Conservation (phyloP, 2,113 vertebrate genomes). For the Microtus richardsoni region DNA sequence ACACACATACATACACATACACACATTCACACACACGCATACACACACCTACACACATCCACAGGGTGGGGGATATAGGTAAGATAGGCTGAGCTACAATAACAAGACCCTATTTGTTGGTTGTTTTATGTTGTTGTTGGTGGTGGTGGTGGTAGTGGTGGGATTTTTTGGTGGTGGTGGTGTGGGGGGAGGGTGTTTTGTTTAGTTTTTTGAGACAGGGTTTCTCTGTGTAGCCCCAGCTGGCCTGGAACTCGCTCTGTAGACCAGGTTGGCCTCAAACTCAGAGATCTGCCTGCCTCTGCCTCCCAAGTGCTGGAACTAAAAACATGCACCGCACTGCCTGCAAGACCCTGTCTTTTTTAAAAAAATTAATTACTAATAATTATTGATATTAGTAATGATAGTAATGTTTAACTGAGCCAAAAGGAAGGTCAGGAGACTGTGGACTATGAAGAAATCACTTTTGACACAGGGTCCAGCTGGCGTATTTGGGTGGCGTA, state of each 20-base stretch:
- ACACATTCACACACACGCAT: no score
- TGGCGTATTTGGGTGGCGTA: not conserved
- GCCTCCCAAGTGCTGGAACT: not conserved
- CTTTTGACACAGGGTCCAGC: not conserved
- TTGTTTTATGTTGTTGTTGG: not conserved
- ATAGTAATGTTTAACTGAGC: not conserved
- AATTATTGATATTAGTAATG: not conserved
- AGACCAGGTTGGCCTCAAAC: not conserved
- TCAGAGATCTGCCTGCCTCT: not conserved
- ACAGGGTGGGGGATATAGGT: not conserved
- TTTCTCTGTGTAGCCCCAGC: not conserved
- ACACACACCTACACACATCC: no score
- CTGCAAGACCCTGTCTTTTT: not conserved
- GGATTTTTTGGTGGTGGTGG: no score
- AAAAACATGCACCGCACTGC: not conserved
- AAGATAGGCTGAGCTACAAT: not conserved
- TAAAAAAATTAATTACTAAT: not conserved
- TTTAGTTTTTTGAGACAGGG: not conserved
- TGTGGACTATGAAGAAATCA: not conserved
- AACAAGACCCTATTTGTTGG: not conserved
- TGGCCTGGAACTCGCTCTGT: not conserved
- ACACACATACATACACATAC: no score
- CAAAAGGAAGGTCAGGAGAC: not conserved
- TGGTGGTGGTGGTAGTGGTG: no score
- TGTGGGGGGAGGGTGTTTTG: no score